phyloP scores from a whole-genome alignment of 2,888 invertebrate species.

The Apodemia mormo region DNA sequence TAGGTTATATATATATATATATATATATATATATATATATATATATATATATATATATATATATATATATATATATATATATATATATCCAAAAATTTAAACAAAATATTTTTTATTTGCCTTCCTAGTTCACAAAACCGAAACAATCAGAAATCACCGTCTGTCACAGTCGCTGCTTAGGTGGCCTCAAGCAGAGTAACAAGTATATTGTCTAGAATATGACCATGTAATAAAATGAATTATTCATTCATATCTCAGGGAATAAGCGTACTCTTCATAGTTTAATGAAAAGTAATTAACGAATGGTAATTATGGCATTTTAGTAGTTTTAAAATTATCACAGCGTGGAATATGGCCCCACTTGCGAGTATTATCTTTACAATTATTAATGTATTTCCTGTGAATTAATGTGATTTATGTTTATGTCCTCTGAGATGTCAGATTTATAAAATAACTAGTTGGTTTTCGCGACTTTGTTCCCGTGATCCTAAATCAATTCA shows the following conservation, averaged over 20 bases:
- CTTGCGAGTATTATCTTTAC: not conserved
- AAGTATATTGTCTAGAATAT: not conserved
- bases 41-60: no score
- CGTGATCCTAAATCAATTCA: no score
- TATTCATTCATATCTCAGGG: not conserved
- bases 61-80: no score
- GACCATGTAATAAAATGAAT: conserved; percentile 1
- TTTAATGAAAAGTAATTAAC: conserved; percentile 16
- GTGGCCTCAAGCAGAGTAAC: conserved; percentile 7
- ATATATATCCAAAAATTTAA: no score
- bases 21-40: no score
- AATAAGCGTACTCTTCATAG: conserved; percentile 4
- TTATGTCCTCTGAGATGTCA: not conserved
- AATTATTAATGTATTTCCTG: conserved; percentile 1
- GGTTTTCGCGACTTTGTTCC: no score
- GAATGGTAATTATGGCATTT: conserved; percentile 15
- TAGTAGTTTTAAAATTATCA: conserved; percentile 14
- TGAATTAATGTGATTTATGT: not conserved
- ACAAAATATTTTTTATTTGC: conserved; percentile 4
- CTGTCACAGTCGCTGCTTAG: not conserved
- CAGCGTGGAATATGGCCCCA: conserved; percentile 13
- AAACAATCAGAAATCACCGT: conserved; percentile 2
- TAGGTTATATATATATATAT: no score
- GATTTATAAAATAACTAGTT: not conserved
- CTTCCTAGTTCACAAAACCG: not conserved